Conservation (phyloP, 2,888 invertebrate genomes). For the Celastrina argiolus region DNA sequence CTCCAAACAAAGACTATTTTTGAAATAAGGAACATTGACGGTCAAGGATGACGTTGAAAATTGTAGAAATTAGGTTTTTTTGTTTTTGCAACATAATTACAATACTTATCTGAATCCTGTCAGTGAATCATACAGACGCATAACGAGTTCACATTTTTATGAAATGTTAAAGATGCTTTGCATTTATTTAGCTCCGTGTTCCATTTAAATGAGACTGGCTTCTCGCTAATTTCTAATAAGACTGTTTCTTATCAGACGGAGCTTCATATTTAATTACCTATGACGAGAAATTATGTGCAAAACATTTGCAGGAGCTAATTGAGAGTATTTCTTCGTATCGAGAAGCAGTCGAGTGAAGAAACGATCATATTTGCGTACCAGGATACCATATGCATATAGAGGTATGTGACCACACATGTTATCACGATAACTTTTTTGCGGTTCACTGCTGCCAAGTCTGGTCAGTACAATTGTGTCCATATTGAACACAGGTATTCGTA, state of each 20-base stretch:
- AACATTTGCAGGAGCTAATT: background rate
- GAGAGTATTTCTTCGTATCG: constrained; percentile 17
- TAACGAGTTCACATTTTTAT: too few relatives aligned
- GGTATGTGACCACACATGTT: constrained; percentile 28
- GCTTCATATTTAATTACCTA: constrained; percentile 4
- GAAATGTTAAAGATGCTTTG: too few relatives aligned
- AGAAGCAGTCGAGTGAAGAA: constrained; percentile 16
- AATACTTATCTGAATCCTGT: background rate
- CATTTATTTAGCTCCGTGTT: background rate
- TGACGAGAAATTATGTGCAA: constrained; percentile 7
- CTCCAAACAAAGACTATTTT: background rate
- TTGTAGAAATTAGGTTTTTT: background rate
- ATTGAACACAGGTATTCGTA: constrained; percentile 33
- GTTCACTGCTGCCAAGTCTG: constrained; percentile 26
- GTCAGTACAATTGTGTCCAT: constrained; percentile 33
- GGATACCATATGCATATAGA: constrained; percentile 24
- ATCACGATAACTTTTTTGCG: constrained; percentile 33
- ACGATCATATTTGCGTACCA: constrained; percentile 20
- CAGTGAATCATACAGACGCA: background rate
- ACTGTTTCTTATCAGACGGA: background rate
- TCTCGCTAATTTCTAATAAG: constrained; percentile 3
- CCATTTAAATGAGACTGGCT: background rate
- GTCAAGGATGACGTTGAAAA: background rate
- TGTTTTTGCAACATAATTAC: background rate
- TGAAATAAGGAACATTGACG: background rate